Evolutionary conservation across 1,140 invertebrate genomes (phyloP).

Genomic region (Neotoxoptera formosana): DNA sequence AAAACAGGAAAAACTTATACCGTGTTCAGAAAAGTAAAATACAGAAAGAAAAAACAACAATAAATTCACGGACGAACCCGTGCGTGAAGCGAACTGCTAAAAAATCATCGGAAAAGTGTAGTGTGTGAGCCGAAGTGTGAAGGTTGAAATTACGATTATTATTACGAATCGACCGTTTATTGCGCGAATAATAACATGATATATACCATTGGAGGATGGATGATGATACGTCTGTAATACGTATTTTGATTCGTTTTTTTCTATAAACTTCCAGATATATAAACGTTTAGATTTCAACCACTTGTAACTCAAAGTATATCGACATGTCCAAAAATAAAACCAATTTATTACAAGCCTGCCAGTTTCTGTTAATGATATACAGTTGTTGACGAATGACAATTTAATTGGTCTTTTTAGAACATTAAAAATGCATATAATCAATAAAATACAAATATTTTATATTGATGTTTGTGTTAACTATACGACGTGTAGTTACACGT

Average conservation of each 20-base stretch:
- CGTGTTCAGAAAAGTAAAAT: background rate
- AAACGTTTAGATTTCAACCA: background rate
- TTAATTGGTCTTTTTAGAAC: too few relatives aligned
- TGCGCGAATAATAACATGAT: background rate
- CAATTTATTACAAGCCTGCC: background rate
- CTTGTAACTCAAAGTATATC: background rate
- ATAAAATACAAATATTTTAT: too few relatives aligned
- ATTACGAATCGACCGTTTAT: background rate
- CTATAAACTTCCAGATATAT: background rate
- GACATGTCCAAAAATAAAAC: background rate
- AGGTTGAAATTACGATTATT: constrained; percentile 28
- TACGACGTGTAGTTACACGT: too few relatives aligned
- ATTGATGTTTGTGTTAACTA: too few relatives aligned
- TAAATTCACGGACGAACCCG: constrained; percentile 34
- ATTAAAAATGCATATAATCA: too few relatives aligned
- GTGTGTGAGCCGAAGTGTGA: constrained; percentile 43
- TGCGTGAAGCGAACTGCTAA: constrained; percentile 50
- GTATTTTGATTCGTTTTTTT: background rate
- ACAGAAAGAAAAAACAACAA: background rate
- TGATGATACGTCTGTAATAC: background rate
- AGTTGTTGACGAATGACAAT: too few relatives aligned
- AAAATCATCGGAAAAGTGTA: constrained; percentile 35
- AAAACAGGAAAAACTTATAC: constrained; percentile 15
- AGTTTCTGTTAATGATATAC: background rate
- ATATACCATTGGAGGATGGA: background rate